Base-by-base conservation (phyloP, 2,888 invertebrate species). In the Caenorhabditis sp. region DNA sequence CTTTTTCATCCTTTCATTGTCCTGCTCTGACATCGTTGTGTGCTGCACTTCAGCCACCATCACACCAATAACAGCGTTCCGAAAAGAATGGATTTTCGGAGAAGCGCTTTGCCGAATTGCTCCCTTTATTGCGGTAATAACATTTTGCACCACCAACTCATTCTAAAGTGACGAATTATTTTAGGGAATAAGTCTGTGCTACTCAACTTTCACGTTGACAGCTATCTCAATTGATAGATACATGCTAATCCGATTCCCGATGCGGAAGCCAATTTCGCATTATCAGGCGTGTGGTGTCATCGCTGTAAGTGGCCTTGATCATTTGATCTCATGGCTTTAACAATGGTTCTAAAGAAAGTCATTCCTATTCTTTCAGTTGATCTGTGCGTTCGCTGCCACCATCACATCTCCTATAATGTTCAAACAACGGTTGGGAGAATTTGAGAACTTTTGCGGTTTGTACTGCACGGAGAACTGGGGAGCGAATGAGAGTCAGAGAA, bases 1-100 rank as follows among this genome's bases (percentile, higher is more conserved):
- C 58, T 80, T 90, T 67, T 90, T 90, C 83, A 90, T 90, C 67
- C 82, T 90, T 47, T 90, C 89, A 2, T 70, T 90, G 56, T 86
- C 86, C 11, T 90, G 89, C 67, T 90, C 90, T 32, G 90, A 90
- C 80, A 86, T 90, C 47, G 88, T 90, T 15, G 90, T 90, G 55
- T 90, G 90, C 70, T 89, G 86, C 67, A 88, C 89, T 1, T 89
- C 89, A 4, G 90, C 89, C 6, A 90, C 90, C 1, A 90, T 90
- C 60, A 90, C 90, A 8, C 90, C 90, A 1, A 90, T 90, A 67
- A 90, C 90, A 1, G 90, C 90, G 9, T 90, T 90, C 67, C 80
- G 83, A 62, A 90, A 90, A 79, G 88, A 89, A 35, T 90, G 90
- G 90, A 81, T 90, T 15, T 90, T 90, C 71, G 90, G 90, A 55